Evolutionary conservation across 92 coral and sea anemone species (phyloP).

Genomic region (Muricea muricata): DNA sequence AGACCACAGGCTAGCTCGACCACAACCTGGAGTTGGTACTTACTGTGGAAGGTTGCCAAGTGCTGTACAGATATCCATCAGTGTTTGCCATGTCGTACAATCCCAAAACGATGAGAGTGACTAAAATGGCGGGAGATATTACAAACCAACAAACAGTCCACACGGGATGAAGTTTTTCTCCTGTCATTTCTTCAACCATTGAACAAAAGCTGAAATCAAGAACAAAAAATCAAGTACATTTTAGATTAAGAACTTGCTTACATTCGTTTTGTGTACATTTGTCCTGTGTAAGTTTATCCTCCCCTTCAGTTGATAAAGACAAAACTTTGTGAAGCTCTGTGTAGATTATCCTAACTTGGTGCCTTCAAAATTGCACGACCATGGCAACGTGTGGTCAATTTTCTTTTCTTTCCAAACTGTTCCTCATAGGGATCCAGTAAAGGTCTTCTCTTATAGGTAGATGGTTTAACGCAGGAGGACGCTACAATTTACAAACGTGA

Average conservation of each 20-base stretch:
- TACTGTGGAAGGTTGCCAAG: slow-evolving; percentile 20
- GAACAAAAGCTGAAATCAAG: slow-evolving; percentile 26
- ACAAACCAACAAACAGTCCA: slow-evolving; percentile 24
- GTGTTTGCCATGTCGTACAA: slow-evolving; percentile 9
- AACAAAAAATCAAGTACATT: background rate
- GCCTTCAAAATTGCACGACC: no score
- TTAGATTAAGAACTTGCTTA: no score
- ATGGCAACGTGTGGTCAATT: no score
- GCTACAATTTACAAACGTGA: no score
- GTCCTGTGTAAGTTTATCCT: no score
- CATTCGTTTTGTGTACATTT: no score
- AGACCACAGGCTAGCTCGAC: no score
- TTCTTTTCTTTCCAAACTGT: background rate
- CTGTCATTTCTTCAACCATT: slow-evolving; percentile 34
- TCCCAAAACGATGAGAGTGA: slow-evolving; percentile 3
- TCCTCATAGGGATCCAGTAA: background rate
- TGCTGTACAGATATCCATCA: slow-evolving; percentile 9
- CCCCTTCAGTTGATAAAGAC: no score
- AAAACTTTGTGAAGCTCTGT: no score
- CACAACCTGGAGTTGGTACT: background rate
- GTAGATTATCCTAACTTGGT: no score
- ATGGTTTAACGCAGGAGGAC: no score
- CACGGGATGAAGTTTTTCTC: background rate
- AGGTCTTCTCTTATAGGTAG: background rate
- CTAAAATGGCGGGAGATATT: slow-evolving; percentile 21